A percentile compares a stretch with the other conserved stretches of the same genome.
phyloP scores from a whole-genome alignment of 2,113 vertebrate genomes.

The Aspidoscelis tigris region DNA sequence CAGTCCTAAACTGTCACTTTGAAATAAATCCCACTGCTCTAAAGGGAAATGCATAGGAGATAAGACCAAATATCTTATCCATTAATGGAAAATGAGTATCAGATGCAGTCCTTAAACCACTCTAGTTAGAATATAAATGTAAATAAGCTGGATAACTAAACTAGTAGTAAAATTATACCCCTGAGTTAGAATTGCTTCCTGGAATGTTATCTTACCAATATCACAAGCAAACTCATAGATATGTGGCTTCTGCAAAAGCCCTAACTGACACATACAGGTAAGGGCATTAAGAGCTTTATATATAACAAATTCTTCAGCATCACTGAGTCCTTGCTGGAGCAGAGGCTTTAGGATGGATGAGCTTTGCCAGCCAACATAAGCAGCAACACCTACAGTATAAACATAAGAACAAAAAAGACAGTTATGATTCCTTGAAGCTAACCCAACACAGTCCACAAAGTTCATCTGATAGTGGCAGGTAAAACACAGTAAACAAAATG shows the following conservation, averaged over 20 bases:
- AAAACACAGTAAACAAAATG: neutral
- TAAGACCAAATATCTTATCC: neutral
- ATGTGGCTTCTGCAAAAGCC: constrained; percentile 94
- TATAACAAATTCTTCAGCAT: constrained; percentile 98
- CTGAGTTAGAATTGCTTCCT: neutral
- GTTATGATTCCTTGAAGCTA: neutral
- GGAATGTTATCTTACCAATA: constrained; percentile 82
- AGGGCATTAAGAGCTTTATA: constrained; percentile 96
- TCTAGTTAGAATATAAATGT: neutral
- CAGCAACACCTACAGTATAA: constrained; percentile 87
- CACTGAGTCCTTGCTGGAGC: constrained; percentile 95
- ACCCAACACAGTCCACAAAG: neutral
- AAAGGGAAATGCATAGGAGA: neutral
- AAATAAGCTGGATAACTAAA: neutral
- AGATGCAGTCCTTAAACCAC: neutral
- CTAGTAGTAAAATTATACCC: neutral
- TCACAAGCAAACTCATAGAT: constrained; percentile 97
- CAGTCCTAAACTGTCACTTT: neutral
- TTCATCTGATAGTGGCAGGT: too few species aligned
- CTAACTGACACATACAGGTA: constrained; percentile 97
- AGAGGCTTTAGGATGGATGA: constrained; percentile 97
- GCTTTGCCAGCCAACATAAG: constrained; percentile 98
- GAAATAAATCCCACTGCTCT: neutral
- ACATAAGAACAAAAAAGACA: neutral
- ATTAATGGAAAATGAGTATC: neutral